A percentile compares a stretch with the other conserved stretches of the same genome.
Evolutionary conservation across 2,797 vertebrate species (phyloP).

Genomic region (Myotis findleyi): DNA sequence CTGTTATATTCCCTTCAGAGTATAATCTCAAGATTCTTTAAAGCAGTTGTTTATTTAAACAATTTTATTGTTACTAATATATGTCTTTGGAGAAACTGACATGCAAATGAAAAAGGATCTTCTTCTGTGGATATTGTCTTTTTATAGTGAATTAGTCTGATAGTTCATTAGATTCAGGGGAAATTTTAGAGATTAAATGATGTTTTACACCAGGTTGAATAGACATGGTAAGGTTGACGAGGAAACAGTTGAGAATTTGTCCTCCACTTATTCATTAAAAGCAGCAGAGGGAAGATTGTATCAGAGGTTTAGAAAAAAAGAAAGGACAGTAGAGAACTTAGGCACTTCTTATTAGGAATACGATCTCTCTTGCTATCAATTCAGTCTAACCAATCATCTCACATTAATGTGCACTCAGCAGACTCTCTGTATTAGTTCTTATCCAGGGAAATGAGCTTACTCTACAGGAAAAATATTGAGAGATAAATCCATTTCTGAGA

Average conservation of each 20-base stretch:
- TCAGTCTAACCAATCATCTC: neutral
- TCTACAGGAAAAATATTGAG: neutral
- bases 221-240: neutral
- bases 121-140: neutral
- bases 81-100: neutral
- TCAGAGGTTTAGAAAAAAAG: neutral
- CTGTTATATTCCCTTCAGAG: neutral
- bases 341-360: neutral
- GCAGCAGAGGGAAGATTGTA: neutral
- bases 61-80: neutral
- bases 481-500: neutral
- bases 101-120: neutral
- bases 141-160: neutral
- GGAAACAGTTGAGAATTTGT: neutral
- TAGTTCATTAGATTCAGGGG: neutral
- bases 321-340: neutral
- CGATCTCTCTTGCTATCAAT: neutral
- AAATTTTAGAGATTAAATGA: neutral
- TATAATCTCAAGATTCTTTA: constrained; percentile 46
- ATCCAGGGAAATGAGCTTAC: neutral
- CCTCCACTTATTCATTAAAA: neutral
- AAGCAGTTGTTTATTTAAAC: neutral
- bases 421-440: neutral
- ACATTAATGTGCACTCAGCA: neutral
- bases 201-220: neutral